Evolutionary conservation across 2,888 invertebrate species (phyloP).

Genomic region (Apantesis nais): DNA sequence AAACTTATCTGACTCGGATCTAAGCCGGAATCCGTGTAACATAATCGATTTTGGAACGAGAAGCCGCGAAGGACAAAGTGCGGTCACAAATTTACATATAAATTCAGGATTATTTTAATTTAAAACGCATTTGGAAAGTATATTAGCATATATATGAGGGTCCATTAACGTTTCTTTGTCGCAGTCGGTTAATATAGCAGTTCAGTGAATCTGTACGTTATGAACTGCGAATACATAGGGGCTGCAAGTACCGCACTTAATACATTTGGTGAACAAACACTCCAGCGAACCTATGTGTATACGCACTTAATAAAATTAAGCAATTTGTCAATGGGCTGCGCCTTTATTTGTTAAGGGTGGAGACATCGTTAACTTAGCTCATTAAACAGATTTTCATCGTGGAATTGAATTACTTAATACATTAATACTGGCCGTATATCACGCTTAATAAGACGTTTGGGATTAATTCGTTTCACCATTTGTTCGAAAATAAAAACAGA

Average conservation of each 20-base stretch:
- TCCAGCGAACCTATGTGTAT: conserved; percentile 62
- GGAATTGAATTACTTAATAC: conserved; percentile 55
- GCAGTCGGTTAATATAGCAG: conserved; percentile 70
- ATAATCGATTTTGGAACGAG: conserved; percentile 80
- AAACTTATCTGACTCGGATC: conserved; percentile 77
- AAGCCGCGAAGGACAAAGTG: conserved; percentile 81
- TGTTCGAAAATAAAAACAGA: conserved; percentile 25
- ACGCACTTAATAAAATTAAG: conserved; percentile 82
- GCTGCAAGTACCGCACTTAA: conserved; percentile 38
- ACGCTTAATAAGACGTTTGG: conserved; percentile 43
- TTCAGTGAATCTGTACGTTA: conserved; percentile 70
- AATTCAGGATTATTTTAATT: conserved; percentile 84
- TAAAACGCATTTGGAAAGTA: conserved; percentile 79
- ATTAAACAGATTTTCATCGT: conserved; percentile 63
- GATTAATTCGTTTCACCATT: conserved; percentile 33
- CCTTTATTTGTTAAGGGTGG: conserved; percentile 72
- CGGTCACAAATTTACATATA: conserved; percentile 83
- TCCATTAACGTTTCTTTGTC: conserved; percentile 79
- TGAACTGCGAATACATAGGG: conserved; percentile 48
- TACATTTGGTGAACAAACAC: conserved; percentile 62
- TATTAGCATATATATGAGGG: conserved; percentile 82
- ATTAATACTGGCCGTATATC: conserved; percentile 47
- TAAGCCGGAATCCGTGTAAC: conserved; percentile 77
- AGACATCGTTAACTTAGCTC: conserved; percentile 56
- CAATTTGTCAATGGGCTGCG: conserved; percentile 76